phyloP scores from a whole-genome alignment of 1,140 invertebrate species.

The Apis florea region DNA sequence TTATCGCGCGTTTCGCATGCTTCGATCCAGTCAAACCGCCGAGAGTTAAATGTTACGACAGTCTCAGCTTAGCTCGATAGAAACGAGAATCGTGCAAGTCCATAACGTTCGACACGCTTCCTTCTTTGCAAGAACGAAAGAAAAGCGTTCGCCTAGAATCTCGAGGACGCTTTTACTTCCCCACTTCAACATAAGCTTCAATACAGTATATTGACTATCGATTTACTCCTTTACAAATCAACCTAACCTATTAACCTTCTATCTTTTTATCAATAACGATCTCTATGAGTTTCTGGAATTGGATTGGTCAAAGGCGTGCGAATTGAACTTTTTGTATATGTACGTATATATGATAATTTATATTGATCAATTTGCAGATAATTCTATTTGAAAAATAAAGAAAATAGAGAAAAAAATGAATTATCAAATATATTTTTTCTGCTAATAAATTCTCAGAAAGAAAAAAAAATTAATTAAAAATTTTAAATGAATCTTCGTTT shows the following conservation, averaged over 20 bases:
- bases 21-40: constrained; percentile 53
- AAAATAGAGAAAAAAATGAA: too few species aligned
- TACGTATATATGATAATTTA: not conserved
- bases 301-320: constrained; percentile 47
- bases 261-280: constrained; percentile 9
- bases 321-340: constrained; percentile 22
- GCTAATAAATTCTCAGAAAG: too few species aligned
- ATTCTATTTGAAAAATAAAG: not conserved
- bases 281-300: constrained; percentile 26
- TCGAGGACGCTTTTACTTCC: constrained; percentile 55
- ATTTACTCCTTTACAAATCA: not conserved
- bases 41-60: constrained; percentile 72
- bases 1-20: constrained; percentile 62
- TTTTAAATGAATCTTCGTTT: too few species aligned
- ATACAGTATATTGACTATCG: constrained; percentile 26
- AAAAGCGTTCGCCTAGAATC: constrained; percentile 45
- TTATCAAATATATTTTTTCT: too few species aligned
- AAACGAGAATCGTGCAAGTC: constrained; percentile 24
- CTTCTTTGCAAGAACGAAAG: constrained; percentile 57
- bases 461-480: not conserved
- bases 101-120: constrained; percentile 63
- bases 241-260: constrained; percentile 33
- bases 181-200: constrained; percentile 27
- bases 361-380: not conserved
- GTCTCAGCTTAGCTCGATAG: constrained; percentile 63